phyloP scores from a whole-genome alignment of 2,888 invertebrate genomes.

The Chrysopilus asiliformis region DNA sequence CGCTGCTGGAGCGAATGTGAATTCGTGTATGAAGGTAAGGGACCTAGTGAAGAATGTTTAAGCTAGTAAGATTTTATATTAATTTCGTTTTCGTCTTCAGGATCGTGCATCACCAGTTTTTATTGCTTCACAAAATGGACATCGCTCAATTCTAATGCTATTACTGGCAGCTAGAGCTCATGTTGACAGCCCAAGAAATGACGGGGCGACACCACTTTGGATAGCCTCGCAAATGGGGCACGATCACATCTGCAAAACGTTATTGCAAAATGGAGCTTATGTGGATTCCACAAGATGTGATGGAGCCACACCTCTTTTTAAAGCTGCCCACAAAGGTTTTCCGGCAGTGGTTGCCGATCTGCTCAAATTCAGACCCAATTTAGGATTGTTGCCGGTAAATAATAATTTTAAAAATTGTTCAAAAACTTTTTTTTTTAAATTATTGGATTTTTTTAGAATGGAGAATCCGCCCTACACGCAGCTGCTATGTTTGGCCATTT shows the following conservation, averaged over 20 bases:
- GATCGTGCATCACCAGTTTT: slow-evolving; percentile 85
- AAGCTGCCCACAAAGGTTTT: slow-evolving; percentile 91
- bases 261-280: slow-evolving; percentile 64
- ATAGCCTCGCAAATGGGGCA: slow-evolving; percentile 94
- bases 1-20: slow-evolving; percentile 65
- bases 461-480: slow-evolving; percentile 82
- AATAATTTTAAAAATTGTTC: slow-evolving; percentile 4
- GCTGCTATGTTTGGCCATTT: slow-evolving; percentile 81
- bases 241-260: slow-evolving; percentile 59
- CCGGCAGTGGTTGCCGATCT: slow-evolving; percentile 73
- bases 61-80: background rate
- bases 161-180: slow-evolving; percentile 60
- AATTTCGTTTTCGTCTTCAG: slow-evolving; percentile 36
- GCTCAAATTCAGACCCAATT: slow-evolving; percentile 66
- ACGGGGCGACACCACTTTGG: slow-evolving; percentile 84
- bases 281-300: slow-evolving; percentile 75
- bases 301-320: slow-evolving; percentile 87
- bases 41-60: background rate
- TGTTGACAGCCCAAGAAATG: slow-evolving; percentile 60
- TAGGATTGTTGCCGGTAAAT: slow-evolving; percentile 63
- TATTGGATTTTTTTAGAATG: slow-evolving; percentile 54
- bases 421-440: slow-evolving; percentile 2
- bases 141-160: slow-evolving; percentile 61
- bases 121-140: slow-evolving; percentile 89
- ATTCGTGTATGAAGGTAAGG: slow-evolving; percentile 71